phyloP scores from a whole-genome alignment of 2,888 invertebrate species.

The Tortricodes alternella region DNA sequence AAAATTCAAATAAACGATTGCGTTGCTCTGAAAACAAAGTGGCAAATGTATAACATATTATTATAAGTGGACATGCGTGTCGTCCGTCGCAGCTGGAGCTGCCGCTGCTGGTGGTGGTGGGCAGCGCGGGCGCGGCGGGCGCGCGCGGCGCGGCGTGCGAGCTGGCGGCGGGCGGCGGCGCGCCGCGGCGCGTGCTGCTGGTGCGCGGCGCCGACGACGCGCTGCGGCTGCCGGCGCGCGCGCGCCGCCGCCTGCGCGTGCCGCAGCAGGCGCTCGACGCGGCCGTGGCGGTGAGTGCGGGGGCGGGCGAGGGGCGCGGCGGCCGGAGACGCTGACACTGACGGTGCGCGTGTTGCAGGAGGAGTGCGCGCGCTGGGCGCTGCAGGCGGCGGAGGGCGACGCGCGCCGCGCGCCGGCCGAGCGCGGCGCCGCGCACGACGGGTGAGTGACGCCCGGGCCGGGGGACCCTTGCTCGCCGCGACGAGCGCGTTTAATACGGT shows the following conservation, averaged over 20 bases:
- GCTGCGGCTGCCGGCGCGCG: constrained; percentile 83
- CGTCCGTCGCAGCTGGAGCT: constrained; percentile 35
- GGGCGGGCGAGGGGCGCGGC: too few species aligned
- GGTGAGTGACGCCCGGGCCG: too few species aligned
- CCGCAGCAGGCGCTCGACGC: constrained; percentile 88
- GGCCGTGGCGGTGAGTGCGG: constrained; percentile 58
- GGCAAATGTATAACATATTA: not conserved
- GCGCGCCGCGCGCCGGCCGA: constrained; percentile 7
- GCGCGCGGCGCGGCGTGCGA: constrained; percentile 35
- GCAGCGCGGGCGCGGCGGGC: constrained; percentile 39
- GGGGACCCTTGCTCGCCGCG: too few species aligned
- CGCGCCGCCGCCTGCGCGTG: constrained; percentile 83
- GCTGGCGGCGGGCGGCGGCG: constrained; percentile 65
- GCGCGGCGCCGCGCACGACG: constrained; percentile 3
- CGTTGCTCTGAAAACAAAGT: not conserved
- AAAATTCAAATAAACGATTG: too few species aligned
- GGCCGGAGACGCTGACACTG: not conserved
- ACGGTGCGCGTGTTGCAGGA: constrained; percentile 45
- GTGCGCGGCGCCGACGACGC: constrained; percentile 87
- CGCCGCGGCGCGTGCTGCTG: constrained; percentile 82
- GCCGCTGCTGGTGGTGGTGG: constrained; percentile 50
- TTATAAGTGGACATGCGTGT: not conserved
- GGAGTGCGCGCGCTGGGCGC: constrained; percentile 59
- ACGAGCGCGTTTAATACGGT: too few species aligned
- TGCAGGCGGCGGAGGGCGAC: constrained; percentile 38